A percentile compares a stretch with the other conserved stretches of the same genome.
phyloP scores from a whole-genome alignment of 2,113 vertebrate genomes.

The Nibea coibor region DNA sequence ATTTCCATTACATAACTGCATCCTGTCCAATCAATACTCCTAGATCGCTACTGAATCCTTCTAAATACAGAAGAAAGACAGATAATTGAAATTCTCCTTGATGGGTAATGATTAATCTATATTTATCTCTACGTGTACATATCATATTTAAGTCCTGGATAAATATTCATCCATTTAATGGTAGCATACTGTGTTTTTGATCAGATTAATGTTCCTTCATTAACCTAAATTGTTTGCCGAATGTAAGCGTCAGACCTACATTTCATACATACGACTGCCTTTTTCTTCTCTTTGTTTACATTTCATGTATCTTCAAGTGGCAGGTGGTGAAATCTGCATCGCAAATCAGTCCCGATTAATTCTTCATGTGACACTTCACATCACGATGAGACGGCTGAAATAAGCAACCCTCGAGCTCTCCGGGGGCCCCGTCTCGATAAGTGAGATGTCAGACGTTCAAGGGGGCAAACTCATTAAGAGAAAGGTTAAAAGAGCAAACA shows the following conservation, averaged over 20 bases:
- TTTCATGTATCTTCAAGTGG: conserved; percentile 16
- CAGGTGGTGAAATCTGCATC: conserved; percentile 51
- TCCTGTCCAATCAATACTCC: conserved; percentile 42
- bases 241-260: not conserved
- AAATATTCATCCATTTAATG: not conserved
- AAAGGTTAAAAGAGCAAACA: conserved; percentile 31
- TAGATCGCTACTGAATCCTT: conserved; percentile 32
- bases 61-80: conserved; percentile 17
- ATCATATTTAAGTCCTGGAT: not conserved
- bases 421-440: conserved; percentile 38
- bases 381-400: conserved; percentile 53
- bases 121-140: no score
- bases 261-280: not conserved
- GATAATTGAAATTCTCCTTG: conserved; percentile 30
- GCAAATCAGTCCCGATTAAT: conserved; percentile 66
- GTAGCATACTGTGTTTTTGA: not conserved
- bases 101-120: conserved; percentile 26
- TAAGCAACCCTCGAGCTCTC: conserved; percentile 49
- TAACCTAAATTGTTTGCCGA: not conserved
- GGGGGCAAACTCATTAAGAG: conserved; percentile 47
- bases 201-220: not conserved
- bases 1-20: conserved; percentile 9
- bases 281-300: conserved; percentile 42
- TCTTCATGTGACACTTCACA: conserved; percentile 34
- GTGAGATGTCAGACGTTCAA: conserved; percentile 21